These are phyloP conservation scores for Rugalucina vietnamica DNA, from an alignment of 2,888 invertebrate genomes.

Conservation along the genomic window DNA sequence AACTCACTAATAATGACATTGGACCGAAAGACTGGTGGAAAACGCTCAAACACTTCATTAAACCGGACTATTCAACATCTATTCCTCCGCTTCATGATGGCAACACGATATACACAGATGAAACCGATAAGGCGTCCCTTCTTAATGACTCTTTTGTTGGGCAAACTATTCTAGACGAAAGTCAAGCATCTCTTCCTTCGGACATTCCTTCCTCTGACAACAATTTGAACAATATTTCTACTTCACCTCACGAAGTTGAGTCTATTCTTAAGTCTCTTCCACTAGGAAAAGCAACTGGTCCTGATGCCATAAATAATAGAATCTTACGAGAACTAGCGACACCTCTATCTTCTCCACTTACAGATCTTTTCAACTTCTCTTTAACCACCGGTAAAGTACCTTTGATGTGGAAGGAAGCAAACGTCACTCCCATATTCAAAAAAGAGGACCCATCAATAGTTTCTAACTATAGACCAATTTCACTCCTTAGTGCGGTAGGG, in stretches of 20 bases:
- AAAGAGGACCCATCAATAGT: constrained; percentile 1
- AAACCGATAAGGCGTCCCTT: neutral
- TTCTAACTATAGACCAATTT: constrained; percentile 33
- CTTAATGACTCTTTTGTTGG: neutral
- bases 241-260: neutral
- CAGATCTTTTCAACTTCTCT: constrained; percentile 17
- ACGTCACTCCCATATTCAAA: constrained; percentile 24
- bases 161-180: neutral
- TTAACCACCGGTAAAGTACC: constrained; percentile 18
- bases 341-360: constrained; percentile 20
- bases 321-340: neutral
- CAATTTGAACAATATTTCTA: neutral
- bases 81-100: neutral
- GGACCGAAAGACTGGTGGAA: neutral
- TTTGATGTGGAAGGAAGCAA: constrained; percentile 21
- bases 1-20: neutral
- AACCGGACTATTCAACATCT: neutral
- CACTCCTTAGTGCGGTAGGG: neutral
- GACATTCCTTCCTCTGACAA: neutral
- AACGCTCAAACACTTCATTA: neutral
- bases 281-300: constrained; percentile 9
- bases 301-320: constrained; percentile 22
- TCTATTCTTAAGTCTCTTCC: neutral
- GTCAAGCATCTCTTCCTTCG: neutral
- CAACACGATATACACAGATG: neutral